These are phyloP conservation scores for Phyto melanocephala DNA, from an alignment of 2,888 invertebrate genomes.

Conservation along the genomic window DNA sequence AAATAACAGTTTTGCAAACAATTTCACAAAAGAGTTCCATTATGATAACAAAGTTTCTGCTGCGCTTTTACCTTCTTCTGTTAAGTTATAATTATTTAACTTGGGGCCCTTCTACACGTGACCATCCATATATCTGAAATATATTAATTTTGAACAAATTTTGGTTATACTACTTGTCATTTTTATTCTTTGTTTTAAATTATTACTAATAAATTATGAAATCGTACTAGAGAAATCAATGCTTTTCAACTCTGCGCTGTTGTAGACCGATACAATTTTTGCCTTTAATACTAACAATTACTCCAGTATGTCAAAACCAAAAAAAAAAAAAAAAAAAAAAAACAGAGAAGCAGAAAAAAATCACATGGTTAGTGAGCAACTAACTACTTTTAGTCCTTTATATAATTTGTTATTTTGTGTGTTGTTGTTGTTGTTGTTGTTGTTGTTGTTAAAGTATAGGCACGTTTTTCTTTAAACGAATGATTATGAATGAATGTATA, in stretches of 20 bases:
- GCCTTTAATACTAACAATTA: constrained; percentile 14
- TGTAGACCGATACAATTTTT: neutral
- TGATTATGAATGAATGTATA: neutral
- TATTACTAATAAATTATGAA: too few relatives aligned
- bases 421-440: neutral
- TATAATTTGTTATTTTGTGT: neutral
- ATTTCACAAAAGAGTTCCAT: too few relatives aligned
- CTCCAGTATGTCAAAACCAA: neutral
- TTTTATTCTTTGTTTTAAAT: too few relatives aligned
- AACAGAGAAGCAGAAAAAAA: neutral
- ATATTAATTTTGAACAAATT: too few relatives aligned
- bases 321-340: neutral
- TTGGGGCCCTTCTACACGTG: too few relatives aligned
- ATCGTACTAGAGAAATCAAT: neutral
- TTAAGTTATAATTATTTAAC: too few relatives aligned
- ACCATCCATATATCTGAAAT: too few relatives aligned
- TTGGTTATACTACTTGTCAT: too few relatives aligned
- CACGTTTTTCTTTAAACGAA: constrained; percentile 47
- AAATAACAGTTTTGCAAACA: too few relatives aligned
- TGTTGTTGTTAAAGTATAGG: neutral
- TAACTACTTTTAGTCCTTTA: neutral
- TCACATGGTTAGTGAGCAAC: constrained; percentile 38
- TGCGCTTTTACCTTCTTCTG: too few relatives aligned
- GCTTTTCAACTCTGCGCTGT: neutral
- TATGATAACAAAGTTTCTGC: too few relatives aligned